These are phyloP conservation scores for Apus apus DNA, from an alignment of 2,113 vertebrate genomes.

Conservation along the genomic window DNA sequence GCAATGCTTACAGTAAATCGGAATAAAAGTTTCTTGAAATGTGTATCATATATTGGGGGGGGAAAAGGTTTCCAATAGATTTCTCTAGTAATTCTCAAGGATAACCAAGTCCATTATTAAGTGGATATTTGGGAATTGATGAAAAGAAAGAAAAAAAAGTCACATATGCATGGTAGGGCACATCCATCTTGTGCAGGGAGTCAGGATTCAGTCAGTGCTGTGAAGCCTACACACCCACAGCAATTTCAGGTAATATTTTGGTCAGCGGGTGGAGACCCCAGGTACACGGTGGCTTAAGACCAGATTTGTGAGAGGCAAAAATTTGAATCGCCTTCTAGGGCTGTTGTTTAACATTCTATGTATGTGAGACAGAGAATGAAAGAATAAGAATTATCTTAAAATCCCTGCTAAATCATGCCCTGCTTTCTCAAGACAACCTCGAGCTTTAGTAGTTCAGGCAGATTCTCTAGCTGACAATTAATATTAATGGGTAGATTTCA, in stretches of 20 bases:
- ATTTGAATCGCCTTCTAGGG: conserved; percentile 46
- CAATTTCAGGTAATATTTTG: conserved; percentile 65
- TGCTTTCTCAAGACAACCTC: conserved; percentile 87
- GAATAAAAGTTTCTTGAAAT: not conserved
- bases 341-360: conserved; percentile 80
- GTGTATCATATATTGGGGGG: too few relatives aligned
- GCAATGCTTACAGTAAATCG: not conserved
- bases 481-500: conserved; percentile 95
- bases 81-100: conserved; percentile 17
- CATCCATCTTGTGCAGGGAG: conserved; percentile 1
- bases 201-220: not conserved
- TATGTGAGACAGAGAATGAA: conserved; percentile 76
- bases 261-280: conserved; percentile 69
- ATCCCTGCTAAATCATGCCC: conserved; percentile 88
- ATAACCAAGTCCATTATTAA: conserved; percentile 34
- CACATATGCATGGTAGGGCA: not conserved
- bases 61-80: not conserved
- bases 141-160: conserved; percentile 35
- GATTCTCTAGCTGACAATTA: conserved; percentile 91
- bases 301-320: conserved; percentile 54
- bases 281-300: conserved; percentile 63
- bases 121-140: not conserved
- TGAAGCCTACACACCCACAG: not conserved
- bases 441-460: conserved; percentile 88
- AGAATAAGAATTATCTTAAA: conserved; percentile 87